phyloP scores from a whole-genome alignment of 1,140 invertebrate species.

The Euschistus heros region DNA sequence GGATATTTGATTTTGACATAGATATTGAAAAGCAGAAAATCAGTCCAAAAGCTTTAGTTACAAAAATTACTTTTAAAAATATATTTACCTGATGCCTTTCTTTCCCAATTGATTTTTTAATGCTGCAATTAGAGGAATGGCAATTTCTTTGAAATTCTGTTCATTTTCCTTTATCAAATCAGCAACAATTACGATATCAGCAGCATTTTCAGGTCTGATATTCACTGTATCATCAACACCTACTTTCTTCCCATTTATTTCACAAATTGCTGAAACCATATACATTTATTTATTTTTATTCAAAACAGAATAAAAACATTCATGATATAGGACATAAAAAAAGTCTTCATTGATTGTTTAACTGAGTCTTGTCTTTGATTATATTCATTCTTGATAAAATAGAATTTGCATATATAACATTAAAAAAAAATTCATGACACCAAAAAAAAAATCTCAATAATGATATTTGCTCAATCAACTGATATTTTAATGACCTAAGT shows the following conservation, averaged over 20 bases:
- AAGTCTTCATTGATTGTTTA: too few species aligned
- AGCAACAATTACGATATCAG: constrained; percentile 60
- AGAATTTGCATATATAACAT: too few species aligned
- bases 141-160: constrained; percentile 39
- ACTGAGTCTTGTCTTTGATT: too few species aligned
- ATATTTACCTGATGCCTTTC: constrained; percentile 45
- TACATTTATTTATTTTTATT: neutral
- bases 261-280: constrained; percentile 6
- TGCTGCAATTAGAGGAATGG: constrained; percentile 36
- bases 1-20: too few species aligned
- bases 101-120: constrained; percentile 40
- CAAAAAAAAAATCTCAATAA: too few species aligned
- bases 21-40: too few species aligned
- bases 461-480: too few species aligned
- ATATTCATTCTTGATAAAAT: too few species aligned
- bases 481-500: too few species aligned
- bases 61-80: too few species aligned
- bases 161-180: constrained; percentile 44
- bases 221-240: constrained; percentile 45
- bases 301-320: neutral
- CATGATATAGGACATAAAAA: neutral
- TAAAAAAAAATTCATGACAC: too few species aligned
- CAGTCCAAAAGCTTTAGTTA: too few species aligned
- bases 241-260: constrained; percentile 30
- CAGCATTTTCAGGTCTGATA: constrained; percentile 56